A percentile compares a stretch with the other conserved stretches of the same genome.
These are phyloP conservation scores for Aulostomus chinensis DNA, from an alignment of 2,797 vertebrate genomes.

Conservation along the genomic window DNA sequence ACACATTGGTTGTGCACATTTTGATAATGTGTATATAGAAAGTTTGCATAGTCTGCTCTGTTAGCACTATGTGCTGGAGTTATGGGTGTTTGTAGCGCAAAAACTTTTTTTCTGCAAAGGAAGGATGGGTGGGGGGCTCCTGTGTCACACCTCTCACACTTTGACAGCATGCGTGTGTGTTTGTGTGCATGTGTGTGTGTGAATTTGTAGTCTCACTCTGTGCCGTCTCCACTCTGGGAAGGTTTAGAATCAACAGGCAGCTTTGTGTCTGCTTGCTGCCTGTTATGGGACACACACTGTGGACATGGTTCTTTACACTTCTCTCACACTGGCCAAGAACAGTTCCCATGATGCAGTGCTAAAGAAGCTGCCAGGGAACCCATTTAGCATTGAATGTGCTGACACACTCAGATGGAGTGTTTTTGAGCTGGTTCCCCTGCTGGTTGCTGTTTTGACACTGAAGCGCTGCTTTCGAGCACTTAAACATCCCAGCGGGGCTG, in stretches of 20 bases:
- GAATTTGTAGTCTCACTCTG: slow-evolving; percentile 37
- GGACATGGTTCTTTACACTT: slow-evolving; percentile 11
- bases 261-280: slow-evolving; percentile 46
- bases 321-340: slow-evolving; percentile 10
- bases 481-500: slow-evolving; percentile 36
- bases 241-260: slow-evolving; percentile 46
- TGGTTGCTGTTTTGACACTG: slow-evolving; percentile 28
- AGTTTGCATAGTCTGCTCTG: not conserved
- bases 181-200: slow-evolving; percentile 12
- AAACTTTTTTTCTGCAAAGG: slow-evolving; percentile 27
- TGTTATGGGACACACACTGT: slow-evolving; percentile 17
- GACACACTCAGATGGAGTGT: slow-evolving; percentile 38
- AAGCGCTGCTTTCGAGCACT: slow-evolving; percentile 44
- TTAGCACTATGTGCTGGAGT: not conserved
- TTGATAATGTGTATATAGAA: not conserved
- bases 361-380: slow-evolving; percentile 44
- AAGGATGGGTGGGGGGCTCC: slow-evolving; percentile 70
- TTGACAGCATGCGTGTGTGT: slow-evolving; percentile 10
- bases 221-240: slow-evolving; percentile 36
- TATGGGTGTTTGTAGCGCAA: slow-evolving; percentile 6
- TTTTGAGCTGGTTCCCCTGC: slow-evolving; percentile 30
- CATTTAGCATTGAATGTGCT: slow-evolving; percentile 43
- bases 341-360: slow-evolving; percentile 46
- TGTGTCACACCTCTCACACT: slow-evolving; percentile 56
- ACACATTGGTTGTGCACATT: not conserved